Conservation (phyloP, 2,888 invertebrate species). For the Calameuta pallipes region DNA sequence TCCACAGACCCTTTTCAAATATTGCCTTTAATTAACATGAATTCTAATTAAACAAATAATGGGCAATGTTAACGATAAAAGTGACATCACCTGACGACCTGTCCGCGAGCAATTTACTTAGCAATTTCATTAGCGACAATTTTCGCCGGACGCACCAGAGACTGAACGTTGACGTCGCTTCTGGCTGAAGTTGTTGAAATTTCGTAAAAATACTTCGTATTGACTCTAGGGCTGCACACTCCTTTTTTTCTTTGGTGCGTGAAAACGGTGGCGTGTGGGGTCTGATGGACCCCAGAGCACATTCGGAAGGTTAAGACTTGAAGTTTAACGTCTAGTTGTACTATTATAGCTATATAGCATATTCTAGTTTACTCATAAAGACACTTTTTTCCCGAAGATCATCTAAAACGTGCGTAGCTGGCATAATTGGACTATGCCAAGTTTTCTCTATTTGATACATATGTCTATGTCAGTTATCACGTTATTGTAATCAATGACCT, state of each 20-base stretch:
- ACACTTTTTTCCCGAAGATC: neutral
- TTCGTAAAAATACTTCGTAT: neutral
- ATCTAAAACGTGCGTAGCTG: neutral
- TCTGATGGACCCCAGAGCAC: no score
- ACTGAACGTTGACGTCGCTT: neutral
- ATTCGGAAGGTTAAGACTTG: neutral
- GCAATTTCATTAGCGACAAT: neutral
- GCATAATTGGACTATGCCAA: neutral
- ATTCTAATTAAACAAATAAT: neutral
- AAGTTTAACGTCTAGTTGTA: neutral
- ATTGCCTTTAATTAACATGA: neutral
- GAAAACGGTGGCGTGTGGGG: no score
- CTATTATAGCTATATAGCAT: neutral
- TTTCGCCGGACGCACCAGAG: neutral
- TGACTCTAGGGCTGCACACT: neutral
- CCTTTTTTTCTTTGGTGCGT: no score
- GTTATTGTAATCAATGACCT: neutral
- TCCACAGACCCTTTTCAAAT: neutral
- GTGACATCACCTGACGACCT: neutral
- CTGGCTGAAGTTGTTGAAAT: neutral
- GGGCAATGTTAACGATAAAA: neutral
- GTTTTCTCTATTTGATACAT: neutral
- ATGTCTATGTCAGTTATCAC: neutral
- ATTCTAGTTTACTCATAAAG: neutral
- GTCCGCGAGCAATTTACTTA: neutral